phyloP scores from a whole-genome alignment of 2,797 vertebrate species.

The Myotis findleyi region DNA sequence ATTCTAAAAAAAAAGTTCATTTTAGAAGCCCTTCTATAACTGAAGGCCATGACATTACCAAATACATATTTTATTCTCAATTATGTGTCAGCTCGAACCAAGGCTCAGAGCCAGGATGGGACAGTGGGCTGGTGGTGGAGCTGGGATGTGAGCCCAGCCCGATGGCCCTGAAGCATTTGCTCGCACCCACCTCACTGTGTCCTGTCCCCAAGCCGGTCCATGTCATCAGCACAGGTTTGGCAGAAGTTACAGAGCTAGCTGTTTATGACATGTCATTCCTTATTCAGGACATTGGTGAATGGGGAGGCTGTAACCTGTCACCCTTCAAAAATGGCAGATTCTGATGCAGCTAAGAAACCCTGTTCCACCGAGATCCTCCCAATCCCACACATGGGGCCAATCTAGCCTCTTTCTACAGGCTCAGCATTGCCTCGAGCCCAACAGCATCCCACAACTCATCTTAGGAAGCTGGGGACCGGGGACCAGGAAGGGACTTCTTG shows the following conservation, averaged over 20 bases:
- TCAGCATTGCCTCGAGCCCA: neutral
- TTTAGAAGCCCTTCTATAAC: neutral
- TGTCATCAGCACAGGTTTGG: neutral
- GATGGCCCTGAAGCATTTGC: neutral
- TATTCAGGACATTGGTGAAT: neutral
- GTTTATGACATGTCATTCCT: neutral
- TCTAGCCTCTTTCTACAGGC: neutral
- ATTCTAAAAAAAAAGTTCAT: neutral
- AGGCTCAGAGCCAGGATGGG: neutral
- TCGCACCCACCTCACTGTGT: neutral
- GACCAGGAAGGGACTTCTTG: neutral
- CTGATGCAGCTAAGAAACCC: neutral
- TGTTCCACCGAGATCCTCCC: neutral
- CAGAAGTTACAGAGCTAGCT: neutral
- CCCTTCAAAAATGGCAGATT: neutral
- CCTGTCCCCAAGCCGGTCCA: neutral
- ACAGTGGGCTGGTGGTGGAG: neutral
- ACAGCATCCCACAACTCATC: neutral
- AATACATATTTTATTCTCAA: neutral
- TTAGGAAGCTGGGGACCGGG: neutral
- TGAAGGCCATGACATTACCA: neutral
- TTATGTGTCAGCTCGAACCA: neutral
- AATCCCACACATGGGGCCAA: neutral
- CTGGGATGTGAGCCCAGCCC: neutral
- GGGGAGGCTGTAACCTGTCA: neutral